Evolutionary conservation across 2,113 vertebrate genomes (phyloP).

Genomic region (Hippotragus niger): DNA sequence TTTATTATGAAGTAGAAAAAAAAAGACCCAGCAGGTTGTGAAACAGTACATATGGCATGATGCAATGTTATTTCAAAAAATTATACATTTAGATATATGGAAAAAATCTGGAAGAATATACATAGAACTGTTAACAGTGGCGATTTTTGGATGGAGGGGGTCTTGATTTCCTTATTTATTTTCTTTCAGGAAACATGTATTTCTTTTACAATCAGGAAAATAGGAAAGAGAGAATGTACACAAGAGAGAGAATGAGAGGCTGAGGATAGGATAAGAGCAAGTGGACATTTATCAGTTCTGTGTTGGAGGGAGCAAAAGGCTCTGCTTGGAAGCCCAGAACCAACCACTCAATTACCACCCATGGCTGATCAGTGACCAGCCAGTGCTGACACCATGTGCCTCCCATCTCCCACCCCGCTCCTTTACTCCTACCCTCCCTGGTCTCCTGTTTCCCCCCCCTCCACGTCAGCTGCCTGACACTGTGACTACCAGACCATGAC

Average conservation of each 20-base stretch:
- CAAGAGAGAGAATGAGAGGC: background rate
- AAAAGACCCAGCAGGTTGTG: background rate
- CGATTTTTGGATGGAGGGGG: background rate
- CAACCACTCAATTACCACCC: background rate
- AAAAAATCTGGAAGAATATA: background rate
- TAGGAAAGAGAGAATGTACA: background rate
- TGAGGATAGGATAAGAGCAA: background rate
- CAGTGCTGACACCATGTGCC: background rate
- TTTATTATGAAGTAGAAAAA: background rate
- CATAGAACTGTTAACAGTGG: background rate
- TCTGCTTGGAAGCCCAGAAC: background rate
- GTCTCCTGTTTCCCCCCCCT: too few species aligned
- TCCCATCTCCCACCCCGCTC: background rate
- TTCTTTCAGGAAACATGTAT: background rate
- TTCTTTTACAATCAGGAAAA: background rate
- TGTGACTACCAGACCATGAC: background rate
- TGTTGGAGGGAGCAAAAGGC: background rate
- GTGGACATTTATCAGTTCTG: accelerated
- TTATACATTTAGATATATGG: background rate
- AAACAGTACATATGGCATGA: background rate
- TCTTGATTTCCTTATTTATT: background rate
- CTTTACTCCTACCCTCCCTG: background rate
- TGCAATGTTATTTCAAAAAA: background rate
- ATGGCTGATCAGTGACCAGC: background rate
- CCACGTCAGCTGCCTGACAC: accelerated